Evolutionary conservation across 2,113 vertebrate species (phyloP), one percentile per base, ranked within the genome.

Genomic region (Mesitornis unicolor): DNA sequence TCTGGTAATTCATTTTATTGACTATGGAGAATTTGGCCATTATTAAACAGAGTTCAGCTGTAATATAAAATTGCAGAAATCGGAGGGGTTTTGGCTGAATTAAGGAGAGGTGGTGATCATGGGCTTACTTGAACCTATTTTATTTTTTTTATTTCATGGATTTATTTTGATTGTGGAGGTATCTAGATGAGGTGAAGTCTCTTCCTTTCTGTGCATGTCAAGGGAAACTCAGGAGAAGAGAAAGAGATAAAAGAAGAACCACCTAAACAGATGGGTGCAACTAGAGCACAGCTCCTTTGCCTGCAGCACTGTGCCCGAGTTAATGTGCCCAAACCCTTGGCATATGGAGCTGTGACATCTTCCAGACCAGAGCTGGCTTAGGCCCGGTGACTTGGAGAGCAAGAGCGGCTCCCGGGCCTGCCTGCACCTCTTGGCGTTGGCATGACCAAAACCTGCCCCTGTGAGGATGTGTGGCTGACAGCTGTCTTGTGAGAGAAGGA

Each of bases 321-420:
- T 67, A 90, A 90, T 47, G 43, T 48, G 50, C 64, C 26, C 89
- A 89, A 92, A 81, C 18, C 24, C 86, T 69, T 60, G 81, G 59
- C 95, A 93, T 93, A 92, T 50, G 86, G 92, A 90, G 86, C 42
- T 38, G 38, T 74, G 90, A 84, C 64, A 43, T 92, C 64, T 89
- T 92, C 94, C 80, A 95, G 83, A 86, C 38, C 71, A 89, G 78
- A 76, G 43, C 63, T 96, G 92, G 67, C 48, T 79, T 56, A 28
- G 43, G n/a, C 28, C 40, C 33, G 45, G 70, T 3, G n/a, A 38
- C 84, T 79, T 35, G n/a, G 65, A 82, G 28, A 75, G 69, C 47
- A 59, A 28, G 67, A 68, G 48, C 82, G 18, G 67, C n/a, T 93
- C 61, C 63, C 56, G 61, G 48, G n/a, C 84, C 67, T 61, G 65